Evolutionary conservation across 2,113 vertebrate species (phyloP), one percentile per base, ranked within the genome.

Genomic region (Cryptomyrus ogoouensis): DNA sequence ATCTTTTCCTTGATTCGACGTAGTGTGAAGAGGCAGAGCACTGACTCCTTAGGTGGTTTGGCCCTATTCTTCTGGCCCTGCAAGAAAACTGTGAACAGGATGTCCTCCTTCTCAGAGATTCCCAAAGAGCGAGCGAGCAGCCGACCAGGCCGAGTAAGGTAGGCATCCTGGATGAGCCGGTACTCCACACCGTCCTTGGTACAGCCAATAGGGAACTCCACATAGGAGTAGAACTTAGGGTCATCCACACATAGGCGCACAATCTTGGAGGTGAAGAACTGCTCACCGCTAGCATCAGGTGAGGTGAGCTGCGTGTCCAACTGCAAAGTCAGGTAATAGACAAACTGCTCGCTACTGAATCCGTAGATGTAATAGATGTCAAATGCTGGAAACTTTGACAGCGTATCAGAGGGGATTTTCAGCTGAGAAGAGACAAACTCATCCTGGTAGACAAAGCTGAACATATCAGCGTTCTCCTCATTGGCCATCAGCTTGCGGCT

Each of bases 311-410:
- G 97, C 0, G 97, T 98, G 95, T 99, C 98, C 24, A 99, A 96
- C 94, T 99, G 98, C 85, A 99, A 94, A 9, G 98, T 99, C 88
- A 99, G 95, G 93, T 98, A 99, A 94, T 99, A 99, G 35, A 99
- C 98, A 39, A 99, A 99, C 96, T 98, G 98, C 94, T 98, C 98
- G 0, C 98, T 99, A 95, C 97, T 97, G 94, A 99, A 99, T 90
- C 98, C 98, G 56, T 99, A 98, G 91, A 99, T 96, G 70, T 99
- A 99, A 94, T 98, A 99, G 94, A 99, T 99, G 94, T 99, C 98
- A 0, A 99, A 99, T 2, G 98, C 97, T 0, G 98, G 98, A 89
- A 99, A 98, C 94, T 98, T 99, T 91, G 98, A 99, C 10, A 99
- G 96, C 0, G 98, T 99, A 94, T 99, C 98, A 0, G 98, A 99